phyloP scores from a whole-genome alignment of 2,113 vertebrate species.

The Circaetus cinerascens region DNA sequence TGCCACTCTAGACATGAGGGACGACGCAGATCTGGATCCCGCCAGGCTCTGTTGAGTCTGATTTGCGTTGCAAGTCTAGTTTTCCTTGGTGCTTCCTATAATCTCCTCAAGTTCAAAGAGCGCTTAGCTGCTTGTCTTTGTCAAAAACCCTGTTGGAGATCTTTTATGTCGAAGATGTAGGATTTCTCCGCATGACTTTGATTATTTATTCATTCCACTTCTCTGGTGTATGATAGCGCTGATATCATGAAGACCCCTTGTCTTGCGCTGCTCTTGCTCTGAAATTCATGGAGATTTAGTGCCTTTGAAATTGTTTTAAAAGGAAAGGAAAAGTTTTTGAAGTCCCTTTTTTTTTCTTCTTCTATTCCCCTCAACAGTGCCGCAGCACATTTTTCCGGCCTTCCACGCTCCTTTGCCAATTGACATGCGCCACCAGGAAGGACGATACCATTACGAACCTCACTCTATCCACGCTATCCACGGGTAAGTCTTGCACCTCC shows the following conservation, averaged over 20 bases:
- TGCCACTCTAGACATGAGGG: conserved; percentile 38
- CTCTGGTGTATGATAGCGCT: conserved; percentile 84
- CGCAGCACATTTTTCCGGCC: conserved; percentile 89
- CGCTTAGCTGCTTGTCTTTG: conserved; percentile 92
- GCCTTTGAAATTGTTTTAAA: conserved; percentile 79
- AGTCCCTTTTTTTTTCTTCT: conserved; percentile 67
- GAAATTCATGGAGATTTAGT: conserved; percentile 85
- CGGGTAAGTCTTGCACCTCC: conserved; percentile 81
- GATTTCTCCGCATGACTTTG: conserved; percentile 89
- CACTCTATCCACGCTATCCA: conserved; percentile 90
- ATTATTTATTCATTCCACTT: conserved; percentile 95
- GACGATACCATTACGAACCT: conserved; percentile 95
- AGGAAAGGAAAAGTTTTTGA: conserved; percentile 75
- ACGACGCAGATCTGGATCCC: conserved; percentile 47
- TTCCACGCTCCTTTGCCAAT: conserved; percentile 94
- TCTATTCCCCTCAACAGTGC: conserved; percentile 76
- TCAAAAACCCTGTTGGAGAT: conserved; percentile 89
- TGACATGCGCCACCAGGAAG: conserved; percentile 97
- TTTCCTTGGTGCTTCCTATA: conserved; percentile 81
- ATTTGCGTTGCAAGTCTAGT: conserved; percentile 76
- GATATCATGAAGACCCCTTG: conserved; percentile 78
- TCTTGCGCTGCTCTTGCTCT: conserved; percentile 80
- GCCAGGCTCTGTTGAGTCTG: conserved; percentile 77
- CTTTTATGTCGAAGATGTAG: conserved; percentile 95
- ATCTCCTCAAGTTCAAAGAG: conserved; percentile 89